Conservation (phyloP, 2,113 vertebrate genomes). For the Ailuropoda melanoleuca region DNA sequence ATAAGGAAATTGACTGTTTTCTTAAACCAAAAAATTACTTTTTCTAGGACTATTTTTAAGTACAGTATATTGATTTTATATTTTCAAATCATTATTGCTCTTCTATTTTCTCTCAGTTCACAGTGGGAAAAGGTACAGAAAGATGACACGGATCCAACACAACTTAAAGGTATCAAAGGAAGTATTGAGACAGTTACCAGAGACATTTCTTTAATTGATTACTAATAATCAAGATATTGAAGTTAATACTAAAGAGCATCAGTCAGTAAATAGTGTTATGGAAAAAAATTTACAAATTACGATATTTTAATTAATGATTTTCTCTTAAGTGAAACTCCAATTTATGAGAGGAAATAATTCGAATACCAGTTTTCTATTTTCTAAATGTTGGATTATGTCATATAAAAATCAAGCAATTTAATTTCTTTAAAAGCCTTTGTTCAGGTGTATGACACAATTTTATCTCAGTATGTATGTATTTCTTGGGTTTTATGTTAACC, state of each 20-base stretch:
- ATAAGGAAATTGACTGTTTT: slow-evolving; percentile 5
- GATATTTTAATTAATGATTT: slow-evolving; percentile 17
- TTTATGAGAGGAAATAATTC: not conserved
- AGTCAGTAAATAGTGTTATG: not conserved
- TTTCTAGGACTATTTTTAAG: slow-evolving; percentile 17
- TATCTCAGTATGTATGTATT: not conserved
- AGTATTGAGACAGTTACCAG: not conserved
- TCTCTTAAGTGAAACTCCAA: not conserved
- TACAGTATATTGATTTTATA: slow-evolving; percentile 4
- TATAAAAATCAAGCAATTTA: not conserved
- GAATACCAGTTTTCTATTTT: not conserved
- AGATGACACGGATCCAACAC: slow-evolving; percentile 87
- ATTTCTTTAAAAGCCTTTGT: slow-evolving; percentile 44
- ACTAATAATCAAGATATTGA: not conserved
- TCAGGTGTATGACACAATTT: not conserved
- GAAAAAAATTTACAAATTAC: not conserved
- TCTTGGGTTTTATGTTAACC: slow-evolving; percentile 32
- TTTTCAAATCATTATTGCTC: slow-evolving; percentile 5
- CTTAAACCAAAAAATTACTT: not conserved
- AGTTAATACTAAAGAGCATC: not conserved
- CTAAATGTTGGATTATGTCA: not conserved
- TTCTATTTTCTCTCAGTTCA: slow-evolving; percentile 84
- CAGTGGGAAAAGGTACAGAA: slow-evolving; percentile 94
- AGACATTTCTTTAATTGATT: not conserved
- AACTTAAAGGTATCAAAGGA: slow-evolving; percentile 90